Evolutionary conservation across 1,140 invertebrate species (phyloP), one percentile per base, ranked within the genome.

Genomic region (Atta texana): DNA sequence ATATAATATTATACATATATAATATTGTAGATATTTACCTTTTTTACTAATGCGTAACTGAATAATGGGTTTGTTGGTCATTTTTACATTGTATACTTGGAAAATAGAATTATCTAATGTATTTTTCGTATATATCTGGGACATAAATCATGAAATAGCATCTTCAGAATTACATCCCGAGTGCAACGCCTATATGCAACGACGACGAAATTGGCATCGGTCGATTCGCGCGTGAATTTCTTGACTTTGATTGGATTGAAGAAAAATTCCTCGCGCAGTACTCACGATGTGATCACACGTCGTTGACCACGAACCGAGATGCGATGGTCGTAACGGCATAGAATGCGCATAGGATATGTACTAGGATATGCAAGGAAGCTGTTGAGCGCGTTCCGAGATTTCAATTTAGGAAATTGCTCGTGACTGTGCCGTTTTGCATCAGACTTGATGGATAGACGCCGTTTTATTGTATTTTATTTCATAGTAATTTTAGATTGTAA

Each of bases 371-470:
- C 34, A 49, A 21, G 18, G 14, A 34, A 49, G 53, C 68, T 21
- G 39, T 55, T 53, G 34, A n/a, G 21, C n/a, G 53, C 28, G 68
- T 24, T 12, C 21, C 24, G 14, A 53, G 44, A 74, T 51, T 75
- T 74, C 80, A 84, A 84, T 84, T 84, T 74, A 61, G 69, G 75
- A 75, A 75, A 84, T 84, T 84, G 77, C 28, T 49, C 8, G 59
- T 49, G 12, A 59, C 53, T 49, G 18, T 21, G 14, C 18, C 39
- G 14, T 51, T 74, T 31, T 51, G 10, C 69, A 75, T 63, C 55
- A 24, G 14, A 24, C 14, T 59, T 61, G 55, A 82, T 74, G 34
- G 53, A 18, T 18, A 24, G n/a, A 28, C 2, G 2, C n/a, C 24
- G 7, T 59, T 21, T 74, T 61, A 55, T 31, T 74, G 55, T 14